These are phyloP conservation scores for Ciconia nigra DNA, from an alignment of 2,797 vertebrate species.

Conservation along the genomic window DNA sequence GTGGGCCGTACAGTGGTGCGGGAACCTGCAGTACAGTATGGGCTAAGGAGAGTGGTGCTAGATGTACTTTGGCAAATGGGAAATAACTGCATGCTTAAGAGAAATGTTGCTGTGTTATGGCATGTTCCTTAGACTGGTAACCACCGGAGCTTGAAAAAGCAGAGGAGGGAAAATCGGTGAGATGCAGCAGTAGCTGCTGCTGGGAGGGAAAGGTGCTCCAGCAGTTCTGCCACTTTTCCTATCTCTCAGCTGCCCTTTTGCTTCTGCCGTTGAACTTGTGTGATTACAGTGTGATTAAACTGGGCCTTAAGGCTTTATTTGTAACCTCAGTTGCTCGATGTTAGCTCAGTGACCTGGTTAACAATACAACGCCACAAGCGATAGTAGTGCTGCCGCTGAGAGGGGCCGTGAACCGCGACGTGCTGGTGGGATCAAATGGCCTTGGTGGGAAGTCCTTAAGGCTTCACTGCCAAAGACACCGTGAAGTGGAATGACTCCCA, in stretches of 20 bases:
- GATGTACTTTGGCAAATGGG: rapidly evolving
- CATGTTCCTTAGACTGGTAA: background rate
- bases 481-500: background rate
- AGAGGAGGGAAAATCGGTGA: rapidly evolving
- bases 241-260: background rate
- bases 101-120: background rate
- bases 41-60: background rate
- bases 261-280: background rate
- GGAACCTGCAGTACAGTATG: rapidly evolving
- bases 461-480: background rate
- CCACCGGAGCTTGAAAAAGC: background rate
- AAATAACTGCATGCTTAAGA: rapidly evolving
- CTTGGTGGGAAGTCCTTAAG: background rate
- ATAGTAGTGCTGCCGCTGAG: rapidly evolving
- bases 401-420: background rate
- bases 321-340: background rate
- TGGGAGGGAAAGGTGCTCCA: background rate
- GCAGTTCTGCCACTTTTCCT: background rate
- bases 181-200: background rate
- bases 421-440: background rate
- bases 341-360: background rate
- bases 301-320: background rate
- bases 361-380: background rate
- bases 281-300: background rate
- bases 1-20: rapidly evolving